phyloP scores from a whole-genome alignment of 2,113 vertebrate species.

The Synodontis membranacea region DNA sequence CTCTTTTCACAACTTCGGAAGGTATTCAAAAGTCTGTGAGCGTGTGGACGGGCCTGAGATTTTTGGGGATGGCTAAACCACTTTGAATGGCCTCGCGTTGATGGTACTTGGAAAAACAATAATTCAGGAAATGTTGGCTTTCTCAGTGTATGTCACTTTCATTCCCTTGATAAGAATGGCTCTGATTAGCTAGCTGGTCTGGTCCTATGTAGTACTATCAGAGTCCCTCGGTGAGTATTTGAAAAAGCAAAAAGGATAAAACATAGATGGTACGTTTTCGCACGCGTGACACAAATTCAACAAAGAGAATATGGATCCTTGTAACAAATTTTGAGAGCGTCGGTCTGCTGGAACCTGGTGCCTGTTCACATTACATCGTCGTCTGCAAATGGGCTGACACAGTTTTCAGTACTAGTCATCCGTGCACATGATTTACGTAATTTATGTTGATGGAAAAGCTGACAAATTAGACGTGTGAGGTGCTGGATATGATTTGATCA shows the following conservation, averaged over 20 bases:
- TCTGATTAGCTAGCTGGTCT: not conserved
- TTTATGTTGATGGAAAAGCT: not conserved
- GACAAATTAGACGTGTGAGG: conserved; percentile 22
- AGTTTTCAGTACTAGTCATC: not conserved
- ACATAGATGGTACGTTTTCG: not conserved
- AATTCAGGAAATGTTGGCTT: not conserved
- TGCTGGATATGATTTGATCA: conserved; percentile 18
- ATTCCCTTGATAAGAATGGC: not conserved
- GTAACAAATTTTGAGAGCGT: not conserved
- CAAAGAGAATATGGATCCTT: not conserved
- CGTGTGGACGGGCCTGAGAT: not conserved
- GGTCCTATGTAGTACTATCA: not conserved
- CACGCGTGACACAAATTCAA: not conserved
- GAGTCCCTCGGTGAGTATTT: not conserved
- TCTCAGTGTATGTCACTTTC: not conserved
- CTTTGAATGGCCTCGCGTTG: not conserved
- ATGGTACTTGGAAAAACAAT: not conserved
- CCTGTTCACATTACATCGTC: not conserved
- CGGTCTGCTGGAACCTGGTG: not conserved
- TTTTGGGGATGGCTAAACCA: not conserved
- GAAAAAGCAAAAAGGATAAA: not conserved
- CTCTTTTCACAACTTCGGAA: not conserved
- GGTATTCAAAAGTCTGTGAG: not conserved
- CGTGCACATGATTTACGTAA: not conserved
- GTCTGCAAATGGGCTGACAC: not conserved